Base-by-base conservation (phyloP, 2,888 invertebrate genomes). In the Caenorhabditis imperialis region DNA sequence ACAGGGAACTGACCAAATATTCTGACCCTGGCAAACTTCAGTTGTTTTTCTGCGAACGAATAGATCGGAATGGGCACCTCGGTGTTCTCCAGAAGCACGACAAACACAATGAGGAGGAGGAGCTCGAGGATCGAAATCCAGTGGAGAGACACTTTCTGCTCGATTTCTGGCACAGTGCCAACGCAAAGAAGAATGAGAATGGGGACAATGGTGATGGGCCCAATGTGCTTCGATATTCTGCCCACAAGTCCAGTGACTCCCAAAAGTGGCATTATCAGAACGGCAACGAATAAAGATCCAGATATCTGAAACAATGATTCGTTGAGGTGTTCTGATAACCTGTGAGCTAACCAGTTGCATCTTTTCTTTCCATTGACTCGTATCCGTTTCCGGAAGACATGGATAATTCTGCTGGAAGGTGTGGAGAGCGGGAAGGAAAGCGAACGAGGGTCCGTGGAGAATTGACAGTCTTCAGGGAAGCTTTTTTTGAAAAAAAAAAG, bases 371-470 rank as follows among this genome's bases (percentile, higher is more conserved):
- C 75, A 75, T 5, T 47, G 7, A 16, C 12, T 60, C 3, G 54
- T 47, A 27, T 69, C 60, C 7, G 70, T 54, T 6, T 70, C 55
- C 3, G 53, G 4, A 25, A 45, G 48, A 27, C 75, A 65, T 18
- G 75, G 69, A 38, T 55, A 71, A 7, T 50, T 40, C 12, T 79
- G 61, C 40, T 72, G 73, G 48, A 85, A 84, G 0, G 85, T 85
- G 16, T 81, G 53, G 1, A 86, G 57, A 16, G 86, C 81, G 6
- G 86, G 86, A n/a, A 86, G 65, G 50, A 86, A 86, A n/a, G 86
- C 85, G 42, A 86, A 87, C 3, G 85, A 83, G 4, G 86, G 84
- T 0, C 86, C 86, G 53, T 86, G 86, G 10, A 86, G 75, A 18
- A 86, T 79, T 0, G 84, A 81, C 7, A 86, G 61, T 23, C 86